These are phyloP conservation scores for Parapristionchus giblindavisi DNA, from an alignment of 2,888 invertebrate species.

Conservation along the genomic window DNA sequence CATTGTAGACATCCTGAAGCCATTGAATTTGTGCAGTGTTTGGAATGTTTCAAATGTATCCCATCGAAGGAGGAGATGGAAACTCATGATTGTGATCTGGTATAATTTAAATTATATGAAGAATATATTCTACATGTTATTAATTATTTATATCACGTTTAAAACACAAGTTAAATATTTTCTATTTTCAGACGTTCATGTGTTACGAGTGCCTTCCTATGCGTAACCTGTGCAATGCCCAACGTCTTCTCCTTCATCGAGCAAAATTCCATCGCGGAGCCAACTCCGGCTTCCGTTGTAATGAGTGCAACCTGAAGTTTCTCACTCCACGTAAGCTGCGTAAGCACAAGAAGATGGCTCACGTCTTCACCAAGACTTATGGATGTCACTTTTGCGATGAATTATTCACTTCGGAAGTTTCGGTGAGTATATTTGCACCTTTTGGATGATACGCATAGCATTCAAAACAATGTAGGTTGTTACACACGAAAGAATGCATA, in stretches of 20 bases:
- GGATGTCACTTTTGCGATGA: slow-evolving; percentile 70
- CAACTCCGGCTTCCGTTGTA: slow-evolving; percentile 64
- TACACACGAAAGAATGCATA: slow-evolving; percentile 69
- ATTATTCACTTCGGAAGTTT: slow-evolving; percentile 65
- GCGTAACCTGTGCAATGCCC: slow-evolving; percentile 65
- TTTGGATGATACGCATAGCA: not conserved
- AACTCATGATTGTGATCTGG: slow-evolving; percentile 66
- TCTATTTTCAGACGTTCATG: slow-evolving; percentile 59
- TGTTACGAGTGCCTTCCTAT: slow-evolving; percentile 68
- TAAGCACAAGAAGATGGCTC: slow-evolving; percentile 69
- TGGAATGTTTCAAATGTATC: slow-evolving; percentile 68
- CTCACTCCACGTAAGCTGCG: slow-evolving; percentile 69
- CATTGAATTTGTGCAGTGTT: slow-evolving; percentile 67
- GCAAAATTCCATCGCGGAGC: slow-evolving; percentile 61
- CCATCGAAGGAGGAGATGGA: slow-evolving; percentile 53
- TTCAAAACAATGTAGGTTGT: slow-evolving; percentile 49
- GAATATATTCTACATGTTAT: not conserved
- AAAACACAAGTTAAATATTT: not conserved
- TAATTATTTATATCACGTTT: not conserved
- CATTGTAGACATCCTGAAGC: slow-evolving; percentile 65
- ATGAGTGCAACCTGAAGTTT: slow-evolving; percentile 68
- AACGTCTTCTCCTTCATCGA: slow-evolving; percentile 54
- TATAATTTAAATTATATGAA: slow-evolving; percentile 33
- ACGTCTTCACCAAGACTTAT: slow-evolving; percentile 68
- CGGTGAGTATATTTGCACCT: slow-evolving; percentile 41